These are phyloP conservation scores for Erannis defoliaria DNA, from an alignment of 2,888 invertebrate genomes.

Conservation along the genomic window DNA sequence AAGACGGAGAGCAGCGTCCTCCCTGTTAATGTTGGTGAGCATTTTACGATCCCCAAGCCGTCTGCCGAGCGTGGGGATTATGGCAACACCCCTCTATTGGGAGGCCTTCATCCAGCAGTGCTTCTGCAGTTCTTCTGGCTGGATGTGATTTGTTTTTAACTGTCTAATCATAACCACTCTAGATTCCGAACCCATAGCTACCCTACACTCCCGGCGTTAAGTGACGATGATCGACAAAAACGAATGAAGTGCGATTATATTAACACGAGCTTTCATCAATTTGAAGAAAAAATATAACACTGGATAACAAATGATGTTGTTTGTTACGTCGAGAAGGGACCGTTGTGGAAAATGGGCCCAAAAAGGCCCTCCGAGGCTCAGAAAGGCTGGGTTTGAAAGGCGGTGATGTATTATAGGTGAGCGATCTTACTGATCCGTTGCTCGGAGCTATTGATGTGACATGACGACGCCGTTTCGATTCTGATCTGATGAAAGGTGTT, in stretches of 20 bases:
- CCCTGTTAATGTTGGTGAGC: too few species aligned
- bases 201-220: slow-evolving; percentile 67
- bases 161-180: too few species aligned
- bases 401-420: slow-evolving; percentile 66
- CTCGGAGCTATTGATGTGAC: slow-evolving; percentile 68
- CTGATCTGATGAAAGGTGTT: slow-evolving; percentile 42
- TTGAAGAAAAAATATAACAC: slow-evolving; percentile 78
- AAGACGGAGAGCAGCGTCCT: too few species aligned
- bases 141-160: too few species aligned
- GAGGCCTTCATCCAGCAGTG: too few species aligned
- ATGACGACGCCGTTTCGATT: slow-evolving; percentile 66
- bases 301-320: slow-evolving; percentile 86
- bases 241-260: slow-evolving; percentile 85
- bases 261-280: slow-evolving; percentile 81
- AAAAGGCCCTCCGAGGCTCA: slow-evolving; percentile 50
- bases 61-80: too few species aligned
- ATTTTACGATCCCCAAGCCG: too few species aligned
- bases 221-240: slow-evolving; percentile 87
- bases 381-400: slow-evolving; percentile 37
- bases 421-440: slow-evolving; percentile 51
- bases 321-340: slow-evolving; percentile 65
- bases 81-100: too few species aligned
- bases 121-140: too few species aligned
- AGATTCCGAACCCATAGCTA: slow-evolving; percentile 45
- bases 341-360: slow-evolving; percentile 62